These are phyloP conservation scores for Tetraodon nigroviridis DNA, from an alignment of 2,113 vertebrate genomes.

Conservation along the genomic window DNA sequence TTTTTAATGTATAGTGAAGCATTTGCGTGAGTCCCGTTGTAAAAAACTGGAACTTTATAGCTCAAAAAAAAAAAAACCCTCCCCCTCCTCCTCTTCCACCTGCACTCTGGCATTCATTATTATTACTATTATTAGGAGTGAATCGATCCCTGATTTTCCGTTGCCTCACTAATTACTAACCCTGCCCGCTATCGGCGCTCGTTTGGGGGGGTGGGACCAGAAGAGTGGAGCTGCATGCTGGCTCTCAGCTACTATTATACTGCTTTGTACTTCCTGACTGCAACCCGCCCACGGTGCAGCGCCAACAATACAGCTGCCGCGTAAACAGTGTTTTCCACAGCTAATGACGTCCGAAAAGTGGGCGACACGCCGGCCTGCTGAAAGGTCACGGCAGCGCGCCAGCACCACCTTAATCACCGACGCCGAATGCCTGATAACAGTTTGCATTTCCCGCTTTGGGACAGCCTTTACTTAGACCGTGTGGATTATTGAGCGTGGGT, in stretches of 20 bases:
- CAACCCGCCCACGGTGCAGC: constrained; percentile 56
- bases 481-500: too few relatives aligned
- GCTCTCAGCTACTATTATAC: constrained; percentile 59
- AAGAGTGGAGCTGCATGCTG: constrained; percentile 28
- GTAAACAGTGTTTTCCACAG: constrained; percentile 51
- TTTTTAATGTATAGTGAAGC: too few relatives aligned
- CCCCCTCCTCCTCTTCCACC: background rate
- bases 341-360: constrained; percentile 53
- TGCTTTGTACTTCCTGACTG: constrained; percentile 66
- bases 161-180: constrained; percentile 47
- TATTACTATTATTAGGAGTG: constrained; percentile 35
- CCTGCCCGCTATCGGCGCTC: constrained; percentile 31
- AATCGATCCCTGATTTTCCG: constrained; percentile 42
- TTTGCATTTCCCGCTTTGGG: constrained; percentile 26
- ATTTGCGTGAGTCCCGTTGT: background rate
- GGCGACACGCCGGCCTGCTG: constrained; percentile 26
- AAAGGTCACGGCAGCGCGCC: constrained; percentile 52
- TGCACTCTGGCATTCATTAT: constrained; percentile 18
- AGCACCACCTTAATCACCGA: constrained; percentile 44
- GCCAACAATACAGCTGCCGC: constrained; percentile 52
- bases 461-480: constrained; percentile 11
- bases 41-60: background rate
- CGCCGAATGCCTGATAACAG: constrained; percentile 42
- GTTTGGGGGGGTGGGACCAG: background rate
- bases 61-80: background rate